A percentile compares a stretch with the other conserved stretches of the same genome.
phyloP scores from a whole-genome alignment of 2,888 invertebrate genomes.

The Cacoxenus indagator region DNA sequence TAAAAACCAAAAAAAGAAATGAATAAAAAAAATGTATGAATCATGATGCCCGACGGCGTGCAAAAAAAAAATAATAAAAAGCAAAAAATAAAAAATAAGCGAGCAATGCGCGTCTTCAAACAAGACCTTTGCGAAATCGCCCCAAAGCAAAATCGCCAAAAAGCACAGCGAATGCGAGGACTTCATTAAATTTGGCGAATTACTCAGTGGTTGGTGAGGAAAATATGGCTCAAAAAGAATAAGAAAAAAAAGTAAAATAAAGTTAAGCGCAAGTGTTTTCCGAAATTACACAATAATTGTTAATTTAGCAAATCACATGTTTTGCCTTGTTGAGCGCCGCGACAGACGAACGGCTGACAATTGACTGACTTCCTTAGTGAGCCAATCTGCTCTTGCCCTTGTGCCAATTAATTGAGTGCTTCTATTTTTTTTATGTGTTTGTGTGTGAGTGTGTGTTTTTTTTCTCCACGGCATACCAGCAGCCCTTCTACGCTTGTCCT shows the following conservation, averaged over 20 bases:
- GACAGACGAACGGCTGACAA: background rate
- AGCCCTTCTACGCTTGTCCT: background rate
- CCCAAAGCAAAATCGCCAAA: background rate
- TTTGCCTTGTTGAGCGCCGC: background rate
- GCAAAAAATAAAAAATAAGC: background rate
- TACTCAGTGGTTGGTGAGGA: background rate
- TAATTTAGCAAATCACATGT: conserved; percentile 7
- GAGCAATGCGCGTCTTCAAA: too few relatives aligned
- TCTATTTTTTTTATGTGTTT: background rate
- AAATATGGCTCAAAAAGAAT: background rate
- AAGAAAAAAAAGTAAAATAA: background rate
- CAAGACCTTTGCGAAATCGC: too few relatives aligned
- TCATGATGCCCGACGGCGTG: conserved; percentile 1
- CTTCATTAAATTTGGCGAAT: background rate
- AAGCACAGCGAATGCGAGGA: background rate
- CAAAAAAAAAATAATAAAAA: background rate
- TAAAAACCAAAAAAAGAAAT: background rate
- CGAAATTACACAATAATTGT: conserved; percentile 16
- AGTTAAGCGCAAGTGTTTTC: background rate
- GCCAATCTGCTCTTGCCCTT: background rate
- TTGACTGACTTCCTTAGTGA: conserved; percentile 2
- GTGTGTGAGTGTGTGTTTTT: too few relatives aligned
- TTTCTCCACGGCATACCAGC: background rate
- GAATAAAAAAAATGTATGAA: background rate
- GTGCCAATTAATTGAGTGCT: background rate